phyloP scores from a whole-genome alignment of 2,888 invertebrate species.

The Ormyrus labotus region DNA sequence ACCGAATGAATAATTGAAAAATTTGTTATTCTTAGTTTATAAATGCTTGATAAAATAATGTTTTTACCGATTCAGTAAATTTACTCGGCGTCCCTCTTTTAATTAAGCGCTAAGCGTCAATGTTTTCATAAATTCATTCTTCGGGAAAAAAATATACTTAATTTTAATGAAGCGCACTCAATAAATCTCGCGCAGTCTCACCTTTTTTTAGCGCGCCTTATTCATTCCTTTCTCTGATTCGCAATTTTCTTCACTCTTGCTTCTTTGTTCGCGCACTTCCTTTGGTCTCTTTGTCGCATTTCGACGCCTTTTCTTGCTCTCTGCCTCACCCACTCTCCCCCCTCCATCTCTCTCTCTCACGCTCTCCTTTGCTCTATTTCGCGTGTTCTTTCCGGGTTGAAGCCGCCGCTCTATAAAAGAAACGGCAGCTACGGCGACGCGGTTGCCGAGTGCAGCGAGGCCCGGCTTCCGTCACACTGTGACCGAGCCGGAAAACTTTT shows the following conservation, averaged over 20 bases:
- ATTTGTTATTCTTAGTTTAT: no score
- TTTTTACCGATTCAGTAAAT: no score
- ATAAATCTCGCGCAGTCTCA: background rate
- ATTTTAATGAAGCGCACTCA: no score
- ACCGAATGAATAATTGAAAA: no score
- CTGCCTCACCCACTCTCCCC: background rate
- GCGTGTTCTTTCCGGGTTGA: slow-evolving; percentile 27
- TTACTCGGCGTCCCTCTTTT: no score
- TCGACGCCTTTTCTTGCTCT: slow-evolving; percentile 32
- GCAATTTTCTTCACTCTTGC: background rate
- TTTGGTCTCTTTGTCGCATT: slow-evolving; percentile 38
- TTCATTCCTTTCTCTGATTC: background rate
- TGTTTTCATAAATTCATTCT: no score
- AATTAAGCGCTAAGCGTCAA: no score
- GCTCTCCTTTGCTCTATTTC: slow-evolving; percentile 15
- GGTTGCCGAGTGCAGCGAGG: slow-evolving; percentile 11
- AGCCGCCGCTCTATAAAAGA: background rate
- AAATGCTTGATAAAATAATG: no score
- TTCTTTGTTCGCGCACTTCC: slow-evolving; percentile 2
- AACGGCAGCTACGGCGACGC: no score
- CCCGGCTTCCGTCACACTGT: slow-evolving; percentile 13
- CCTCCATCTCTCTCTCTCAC: background rate
- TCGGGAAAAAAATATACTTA: no score
- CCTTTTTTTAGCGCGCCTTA: background rate
- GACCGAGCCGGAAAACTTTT: slow-evolving; percentile 44